Evolutionary conservation across 2,113 vertebrate genomes (phyloP).

Genomic region (Lampris megalopsis): DNA sequence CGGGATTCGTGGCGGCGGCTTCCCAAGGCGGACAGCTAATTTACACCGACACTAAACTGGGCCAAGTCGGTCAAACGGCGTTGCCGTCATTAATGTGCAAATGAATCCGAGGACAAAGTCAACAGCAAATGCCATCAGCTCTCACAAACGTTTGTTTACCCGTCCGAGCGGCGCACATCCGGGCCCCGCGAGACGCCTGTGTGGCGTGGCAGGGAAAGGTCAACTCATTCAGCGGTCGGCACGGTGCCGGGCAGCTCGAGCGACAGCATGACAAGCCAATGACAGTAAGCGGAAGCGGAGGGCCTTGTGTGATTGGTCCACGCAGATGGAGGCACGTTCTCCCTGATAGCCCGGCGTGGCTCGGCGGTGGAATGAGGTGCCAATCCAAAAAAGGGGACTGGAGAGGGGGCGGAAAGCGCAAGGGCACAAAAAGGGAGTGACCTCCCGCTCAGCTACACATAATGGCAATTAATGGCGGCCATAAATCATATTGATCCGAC

Average conservation of each 20-base stretch:
- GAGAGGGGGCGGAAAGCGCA: background rate
- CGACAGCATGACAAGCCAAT: background rate
- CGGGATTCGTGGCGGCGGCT: background rate
- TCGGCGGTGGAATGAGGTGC: slow-evolving; percentile 28
- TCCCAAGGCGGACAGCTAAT: background rate
- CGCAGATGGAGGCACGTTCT: slow-evolving; percentile 1
- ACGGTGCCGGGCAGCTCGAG: background rate
- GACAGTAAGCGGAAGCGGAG: background rate
- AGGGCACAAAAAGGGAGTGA: slow-evolving; percentile 13
- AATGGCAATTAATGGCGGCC: slow-evolving; percentile 46
- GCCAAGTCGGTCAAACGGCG: slow-evolving; percentile 16
- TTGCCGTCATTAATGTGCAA: slow-evolving; percentile 36
- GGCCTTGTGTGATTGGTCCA: background rate
- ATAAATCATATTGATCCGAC: slow-evolving; percentile 61
- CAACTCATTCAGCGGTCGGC: background rate
- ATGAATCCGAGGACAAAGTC: slow-evolving; percentile 35
- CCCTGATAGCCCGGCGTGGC: slow-evolving; percentile 1
- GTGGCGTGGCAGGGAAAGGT: slow-evolving; percentile 2
- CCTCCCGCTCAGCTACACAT: slow-evolving; percentile 28
- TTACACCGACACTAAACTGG: background rate
- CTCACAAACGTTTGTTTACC: slow-evolving; percentile 51
- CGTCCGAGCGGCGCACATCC: slow-evolving; percentile 39
- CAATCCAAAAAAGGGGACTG: slow-evolving; percentile 18
- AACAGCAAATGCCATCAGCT: slow-evolving; percentile 50
- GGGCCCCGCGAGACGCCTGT: slow-evolving; percentile 1